Percentiles rank a stretch among this genome's conserved stretches.
These are phyloP conservation scores for Mythimna impura DNA, from an alignment of 2,888 invertebrate genomes.

Conservation along the genomic window DNA sequence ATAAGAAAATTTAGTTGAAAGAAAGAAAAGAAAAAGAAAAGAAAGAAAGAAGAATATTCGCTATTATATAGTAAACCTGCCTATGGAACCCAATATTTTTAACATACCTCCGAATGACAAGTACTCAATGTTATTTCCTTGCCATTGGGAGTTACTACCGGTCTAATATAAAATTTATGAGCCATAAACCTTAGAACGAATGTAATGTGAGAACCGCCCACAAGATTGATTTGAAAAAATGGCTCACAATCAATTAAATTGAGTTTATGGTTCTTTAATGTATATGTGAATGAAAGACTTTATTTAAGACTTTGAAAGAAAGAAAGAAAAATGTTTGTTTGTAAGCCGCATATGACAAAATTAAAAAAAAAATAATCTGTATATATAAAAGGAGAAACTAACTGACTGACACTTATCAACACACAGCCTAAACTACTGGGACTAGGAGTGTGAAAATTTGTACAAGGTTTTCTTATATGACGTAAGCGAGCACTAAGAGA, in stretches of 20 bases:
- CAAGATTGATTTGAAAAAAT: conserved; percentile 66
- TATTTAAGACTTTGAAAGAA: neutral
- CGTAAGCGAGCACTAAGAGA: too few relatives aligned
- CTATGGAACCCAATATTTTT: conserved; percentile 12
- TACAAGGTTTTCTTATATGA: too few relatives aligned
- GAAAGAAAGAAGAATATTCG: too few relatives aligned
- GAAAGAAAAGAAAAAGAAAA: too few relatives aligned
- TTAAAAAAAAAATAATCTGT: too few relatives aligned
- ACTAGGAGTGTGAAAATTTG: too few relatives aligned
- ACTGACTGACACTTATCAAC: too few relatives aligned
- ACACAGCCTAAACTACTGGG: too few relatives aligned
- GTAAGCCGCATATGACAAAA: too few relatives aligned
- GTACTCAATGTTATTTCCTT: conserved; percentile 44
- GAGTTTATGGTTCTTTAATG: conserved; percentile 75
- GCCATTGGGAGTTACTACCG: conserved; percentile 47
- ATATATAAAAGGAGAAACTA: too few relatives aligned
- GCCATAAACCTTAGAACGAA: conserved; percentile 50
- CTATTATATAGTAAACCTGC: neutral
- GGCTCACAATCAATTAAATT: conserved; percentile 80
- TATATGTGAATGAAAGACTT: conserved; percentile 52
- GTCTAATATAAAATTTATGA: conserved; percentile 63
- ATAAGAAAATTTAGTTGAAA: too few relatives aligned
- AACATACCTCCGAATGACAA: conserved; percentile 33
- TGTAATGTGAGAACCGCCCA: conserved; percentile 59
- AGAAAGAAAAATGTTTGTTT: too few relatives aligned